phyloP scores from a whole-genome alignment of 1,140 invertebrate species.

The Drosophila takahashii region DNA sequence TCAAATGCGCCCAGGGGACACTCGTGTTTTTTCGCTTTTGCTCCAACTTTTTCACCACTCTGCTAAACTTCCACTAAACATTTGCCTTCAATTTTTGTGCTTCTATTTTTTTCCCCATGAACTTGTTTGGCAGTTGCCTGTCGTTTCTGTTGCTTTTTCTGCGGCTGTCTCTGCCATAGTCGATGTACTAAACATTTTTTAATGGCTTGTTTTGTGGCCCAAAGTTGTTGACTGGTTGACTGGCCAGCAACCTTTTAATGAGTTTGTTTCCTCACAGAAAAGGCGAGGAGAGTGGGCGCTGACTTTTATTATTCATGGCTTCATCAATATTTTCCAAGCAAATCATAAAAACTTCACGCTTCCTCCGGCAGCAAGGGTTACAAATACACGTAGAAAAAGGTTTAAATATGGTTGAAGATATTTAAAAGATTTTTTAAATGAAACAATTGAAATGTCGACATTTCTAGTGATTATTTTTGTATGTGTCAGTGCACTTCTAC shows the following conservation, averaged over 20 bases:
- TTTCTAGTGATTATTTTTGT: no score
- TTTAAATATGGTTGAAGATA: no score
- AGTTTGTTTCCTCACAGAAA: conserved; percentile 41
- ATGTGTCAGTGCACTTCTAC: no score
- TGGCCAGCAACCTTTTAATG: conserved; percentile 47
- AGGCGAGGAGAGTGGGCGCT: not conserved
- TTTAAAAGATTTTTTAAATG: no score
- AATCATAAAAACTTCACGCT: conserved; percentile 10
- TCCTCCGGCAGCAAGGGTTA: not conserved
- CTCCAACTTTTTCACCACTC: conserved; percentile 45
- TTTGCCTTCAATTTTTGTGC: conserved; percentile 75
- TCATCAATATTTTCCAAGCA: conserved; percentile 33
- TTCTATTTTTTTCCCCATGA: conserved; percentile 40
- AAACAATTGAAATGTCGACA: no score
- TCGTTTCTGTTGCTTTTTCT: conserved; percentile 47
- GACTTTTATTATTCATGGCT: conserved; percentile 30
- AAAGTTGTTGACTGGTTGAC: conserved; percentile 65
- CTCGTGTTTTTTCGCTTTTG: conserved; percentile 38
- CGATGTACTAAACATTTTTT: conserved; percentile 62
- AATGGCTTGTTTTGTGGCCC: conserved; percentile 72
- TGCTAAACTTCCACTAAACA: conserved; percentile 67
- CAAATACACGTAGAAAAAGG: not conserved
- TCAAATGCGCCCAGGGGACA: conserved; percentile 67
- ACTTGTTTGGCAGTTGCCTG: conserved; percentile 62
- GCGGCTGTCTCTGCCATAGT: conserved; percentile 32